phyloP scores from a whole-genome alignment of 2,888 invertebrate genomes.

The Nemapogon koenigi region DNA sequence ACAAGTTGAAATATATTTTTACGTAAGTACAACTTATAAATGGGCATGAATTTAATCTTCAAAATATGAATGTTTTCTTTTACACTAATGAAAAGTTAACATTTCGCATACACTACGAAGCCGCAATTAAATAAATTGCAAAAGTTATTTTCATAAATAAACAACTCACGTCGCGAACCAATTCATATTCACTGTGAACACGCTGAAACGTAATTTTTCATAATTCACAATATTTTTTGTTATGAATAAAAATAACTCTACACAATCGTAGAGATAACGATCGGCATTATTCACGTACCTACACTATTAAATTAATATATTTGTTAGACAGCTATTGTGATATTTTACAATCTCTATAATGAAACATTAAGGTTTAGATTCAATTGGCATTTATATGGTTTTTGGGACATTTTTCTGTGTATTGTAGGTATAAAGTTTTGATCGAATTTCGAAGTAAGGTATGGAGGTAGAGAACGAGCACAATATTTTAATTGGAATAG shows the following conservation, averaged over 20 bases:
- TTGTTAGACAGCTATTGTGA: too few relatives aligned
- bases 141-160: background rate
- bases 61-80: too few relatives aligned
- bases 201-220: slow-evolving; percentile 9
- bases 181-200: slow-evolving; percentile 9
- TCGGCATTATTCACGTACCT: slow-evolving; percentile 1
- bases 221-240: slow-evolving; percentile 1
- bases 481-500: slow-evolving; percentile 58
- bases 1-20: too few relatives aligned
- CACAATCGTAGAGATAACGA: slow-evolving; percentile 7
- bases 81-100: too few relatives aligned
- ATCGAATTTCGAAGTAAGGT: slow-evolving; percentile 22
- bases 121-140: too few relatives aligned
- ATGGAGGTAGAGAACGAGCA: slow-evolving; percentile 22
- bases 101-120: too few relatives aligned
- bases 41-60: too few relatives aligned
- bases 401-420: background rate
- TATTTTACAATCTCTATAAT: too few relatives aligned
- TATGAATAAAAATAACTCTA: slow-evolving; percentile 5
- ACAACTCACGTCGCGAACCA: background rate
- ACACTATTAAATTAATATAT: too few relatives aligned
- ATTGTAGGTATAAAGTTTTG: slow-evolving; percentile 20
- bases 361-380: too few relatives aligned
- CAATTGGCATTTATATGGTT: slow-evolving; percentile 12
- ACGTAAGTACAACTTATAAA: too few relatives aligned